phyloP scores from a whole-genome alignment of 2,113 vertebrate genomes.

The Excalfactoria chinensis region DNA sequence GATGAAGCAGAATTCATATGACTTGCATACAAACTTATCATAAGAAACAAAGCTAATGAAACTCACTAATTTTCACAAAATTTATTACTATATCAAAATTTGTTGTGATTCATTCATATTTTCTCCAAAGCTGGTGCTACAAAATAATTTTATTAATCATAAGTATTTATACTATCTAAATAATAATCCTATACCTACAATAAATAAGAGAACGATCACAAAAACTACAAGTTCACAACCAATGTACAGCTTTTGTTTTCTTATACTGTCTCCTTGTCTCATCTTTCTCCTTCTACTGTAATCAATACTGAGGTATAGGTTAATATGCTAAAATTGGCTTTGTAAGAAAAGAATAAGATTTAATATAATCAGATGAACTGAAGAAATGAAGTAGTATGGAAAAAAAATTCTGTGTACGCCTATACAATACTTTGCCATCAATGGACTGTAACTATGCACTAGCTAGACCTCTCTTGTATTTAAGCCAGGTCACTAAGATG shows the following conservation, averaged over 20 bases:
- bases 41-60: constrained; percentile 3
- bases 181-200: background rate
- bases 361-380: background rate
- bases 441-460: background rate
- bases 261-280: background rate
- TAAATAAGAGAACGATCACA: background rate
- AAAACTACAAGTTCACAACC: background rate
- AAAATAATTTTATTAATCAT: background rate
- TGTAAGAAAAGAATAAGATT: background rate
- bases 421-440: background rate
- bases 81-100: background rate
- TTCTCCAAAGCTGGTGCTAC: background rate
- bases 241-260: background rate
- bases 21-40: constrained; percentile 17
- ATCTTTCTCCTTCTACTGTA: background rate
- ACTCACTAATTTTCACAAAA: background rate
- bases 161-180: background rate
- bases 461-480: background rate
- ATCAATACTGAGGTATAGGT: background rate
- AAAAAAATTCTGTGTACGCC: background rate
- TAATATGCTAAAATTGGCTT: background rate
- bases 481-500: background rate
- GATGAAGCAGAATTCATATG: constrained; percentile 24
- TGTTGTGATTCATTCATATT: background rate
- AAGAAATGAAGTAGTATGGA: background rate